Percentiles rank a stretch among this genome's conserved stretches.
phyloP scores from a whole-genome alignment of 2,797 vertebrate genomes.

The Myotis findleyi region DNA sequence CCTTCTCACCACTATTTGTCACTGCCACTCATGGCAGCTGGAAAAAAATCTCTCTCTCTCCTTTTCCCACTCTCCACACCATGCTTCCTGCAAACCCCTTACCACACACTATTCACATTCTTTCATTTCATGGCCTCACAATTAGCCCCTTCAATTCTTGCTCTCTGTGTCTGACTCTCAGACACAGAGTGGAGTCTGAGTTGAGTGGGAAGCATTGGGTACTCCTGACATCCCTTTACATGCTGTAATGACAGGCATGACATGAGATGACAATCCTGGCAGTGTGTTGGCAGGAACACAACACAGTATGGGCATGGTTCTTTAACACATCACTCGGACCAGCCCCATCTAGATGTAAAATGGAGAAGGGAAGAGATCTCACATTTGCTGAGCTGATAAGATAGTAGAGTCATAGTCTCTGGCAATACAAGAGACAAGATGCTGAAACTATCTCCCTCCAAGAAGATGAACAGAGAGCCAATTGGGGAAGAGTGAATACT shows the following conservation, averaged over 20 bases:
- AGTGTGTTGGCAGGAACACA: neutral
- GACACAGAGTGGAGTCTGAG: neutral
- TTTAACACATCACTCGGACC: neutral
- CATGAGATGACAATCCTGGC: neutral
- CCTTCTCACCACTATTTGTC: neutral
- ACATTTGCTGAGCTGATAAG: neutral
- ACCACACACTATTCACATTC: neutral
- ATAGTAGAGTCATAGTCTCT: neutral
- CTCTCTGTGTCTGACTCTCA: neutral
- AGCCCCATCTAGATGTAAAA: neutral
- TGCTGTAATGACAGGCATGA: neutral
- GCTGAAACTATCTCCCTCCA: neutral
- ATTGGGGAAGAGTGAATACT: neutral
- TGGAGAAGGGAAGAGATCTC: neutral
- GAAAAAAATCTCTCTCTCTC: neutral
- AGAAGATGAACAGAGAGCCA: neutral
- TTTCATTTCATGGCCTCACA: neutral
- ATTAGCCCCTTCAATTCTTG: neutral
- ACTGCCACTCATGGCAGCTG: neutral
- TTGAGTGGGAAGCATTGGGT: neutral
- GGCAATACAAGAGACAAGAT: neutral
- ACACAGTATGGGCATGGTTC: neutral
- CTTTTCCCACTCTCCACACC: neutral
- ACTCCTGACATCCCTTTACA: neutral
- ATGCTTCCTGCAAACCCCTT: neutral